These are phyloP conservation scores for Ctenodactylus gundi DNA, from an alignment of 2,113 vertebrate genomes.

Conservation along the genomic window DNA sequence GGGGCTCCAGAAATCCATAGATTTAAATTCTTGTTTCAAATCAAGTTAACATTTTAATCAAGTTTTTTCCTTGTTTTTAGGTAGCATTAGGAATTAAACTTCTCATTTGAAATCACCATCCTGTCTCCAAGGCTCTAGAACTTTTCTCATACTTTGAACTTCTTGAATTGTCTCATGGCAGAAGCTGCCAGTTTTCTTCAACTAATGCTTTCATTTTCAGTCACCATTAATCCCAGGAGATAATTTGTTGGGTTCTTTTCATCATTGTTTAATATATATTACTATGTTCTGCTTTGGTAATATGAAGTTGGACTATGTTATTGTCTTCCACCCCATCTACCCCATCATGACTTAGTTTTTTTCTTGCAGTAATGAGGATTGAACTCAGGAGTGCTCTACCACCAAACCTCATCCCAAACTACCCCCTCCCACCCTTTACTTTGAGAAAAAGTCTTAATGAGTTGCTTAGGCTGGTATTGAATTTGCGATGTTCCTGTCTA, in stretches of 20 bases:
- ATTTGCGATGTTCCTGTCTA: not conserved
- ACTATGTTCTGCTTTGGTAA: not conserved
- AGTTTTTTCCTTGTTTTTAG: not conserved
- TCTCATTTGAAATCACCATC: not conserved
- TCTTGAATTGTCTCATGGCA: not conserved
- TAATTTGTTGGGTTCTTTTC: not conserved
- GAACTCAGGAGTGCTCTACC: not conserved
- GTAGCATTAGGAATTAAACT: not conserved
- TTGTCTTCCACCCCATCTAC: not conserved
- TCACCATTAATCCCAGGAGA: not conserved
- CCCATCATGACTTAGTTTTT: not conserved
- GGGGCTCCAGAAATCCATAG: not conserved
- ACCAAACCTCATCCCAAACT: not conserved
- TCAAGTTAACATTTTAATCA: not conserved
- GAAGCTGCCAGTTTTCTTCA: not conserved
- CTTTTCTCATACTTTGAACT: not conserved
- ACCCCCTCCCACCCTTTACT: not conserved
- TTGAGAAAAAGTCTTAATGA: not conserved
- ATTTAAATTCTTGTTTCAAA: not conserved
- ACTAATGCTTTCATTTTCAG: not conserved
- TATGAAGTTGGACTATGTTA: not conserved
- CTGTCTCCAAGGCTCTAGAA: not conserved
- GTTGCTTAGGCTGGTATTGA: not conserved
- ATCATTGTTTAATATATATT: not conserved
- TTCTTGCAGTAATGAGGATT: not conserved